Percentiles rank a stretch among this genome's conserved stretches.
Evolutionary conservation across 92 coral and sea anemone genomes (phyloP).

Genomic region (Paramuricea clavata): DNA sequence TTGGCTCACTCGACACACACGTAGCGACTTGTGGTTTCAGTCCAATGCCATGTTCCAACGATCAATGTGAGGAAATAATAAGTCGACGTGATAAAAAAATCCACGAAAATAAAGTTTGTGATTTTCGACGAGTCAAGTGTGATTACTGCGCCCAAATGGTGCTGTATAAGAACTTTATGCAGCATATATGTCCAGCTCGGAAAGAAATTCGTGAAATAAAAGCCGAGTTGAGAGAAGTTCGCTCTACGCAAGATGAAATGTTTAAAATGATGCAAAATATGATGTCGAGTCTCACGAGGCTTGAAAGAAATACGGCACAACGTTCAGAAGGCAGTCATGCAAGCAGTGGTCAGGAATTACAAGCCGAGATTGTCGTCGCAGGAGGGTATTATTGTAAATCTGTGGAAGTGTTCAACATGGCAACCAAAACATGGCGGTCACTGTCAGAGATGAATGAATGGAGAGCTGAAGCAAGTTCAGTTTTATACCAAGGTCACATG

Average conservation of each 20-base stretch:
- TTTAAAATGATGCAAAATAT: background rate
- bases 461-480: background rate
- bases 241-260: background rate
- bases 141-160: too few relatives aligned
- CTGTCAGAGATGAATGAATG: background rate
- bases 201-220: background rate
- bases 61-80: too few relatives aligned
- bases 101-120: too few relatives aligned
- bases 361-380: slow-evolving; percentile 7
- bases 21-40: too few relatives aligned
- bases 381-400: background rate
- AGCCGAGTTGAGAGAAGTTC: slow-evolving; percentile 3
- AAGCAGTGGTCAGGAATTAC: slow-evolving; percentile 37
- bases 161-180: too few relatives aligned
- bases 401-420: slow-evolving; percentile 10
- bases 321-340: slow-evolving; percentile 49
- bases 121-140: too few relatives aligned
- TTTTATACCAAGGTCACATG: slow-evolving; percentile 7
- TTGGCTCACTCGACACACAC: too few relatives aligned
- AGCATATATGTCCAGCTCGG: background rate
- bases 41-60: too few relatives aligned
- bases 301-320: slow-evolving; percentile 65
- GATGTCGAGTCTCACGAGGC: slow-evolving; percentile 24
- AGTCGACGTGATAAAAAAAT: too few relatives aligned
- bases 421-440: slow-evolving; percentile 3